Percentiles rank a stretch among this genome's conserved stretches.
Evolutionary conservation across 2,797 vertebrate genomes (phyloP).

Genomic region (Pantherophis alleghaniensis): DNA sequence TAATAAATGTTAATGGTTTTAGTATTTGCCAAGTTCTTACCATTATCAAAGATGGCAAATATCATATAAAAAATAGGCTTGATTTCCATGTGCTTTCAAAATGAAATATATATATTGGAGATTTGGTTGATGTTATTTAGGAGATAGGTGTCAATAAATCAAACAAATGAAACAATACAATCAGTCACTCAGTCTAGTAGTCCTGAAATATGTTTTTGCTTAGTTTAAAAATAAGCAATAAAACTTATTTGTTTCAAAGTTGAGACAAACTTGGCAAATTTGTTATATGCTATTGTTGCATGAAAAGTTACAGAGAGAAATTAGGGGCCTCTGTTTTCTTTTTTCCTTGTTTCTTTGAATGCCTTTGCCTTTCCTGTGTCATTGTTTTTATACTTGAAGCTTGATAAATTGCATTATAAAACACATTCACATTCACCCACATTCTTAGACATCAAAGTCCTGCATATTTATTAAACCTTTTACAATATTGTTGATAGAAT

Average conservation of each 20-base stretch:
- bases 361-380: not conserved
- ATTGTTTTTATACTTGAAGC: conserved; percentile 18
- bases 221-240: not conserved
- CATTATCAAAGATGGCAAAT: not conserved
- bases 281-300: not conserved
- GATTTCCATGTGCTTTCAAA: not conserved
- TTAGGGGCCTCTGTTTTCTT: not conserved
- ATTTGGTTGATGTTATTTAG: not conserved
- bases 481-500: conserved; percentile 5
- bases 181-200: conserved; percentile 1
- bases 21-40: not conserved
- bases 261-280: not conserved
- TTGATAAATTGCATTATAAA: conserved; percentile 23
- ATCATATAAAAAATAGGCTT: not conserved
- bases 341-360: not conserved
- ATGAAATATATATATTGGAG: not conserved
- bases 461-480: not conserved
- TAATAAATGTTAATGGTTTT: not conserved
- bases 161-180: not conserved
- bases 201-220: not conserved
- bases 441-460: conserved; percentile 16
- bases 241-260: not conserved
- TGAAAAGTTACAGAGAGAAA: not conserved
- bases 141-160: not conserved
- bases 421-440: not conserved